Evolutionary conservation across 2,888 invertebrate species (phyloP).

Genomic region (Plagodis dolabraria): DNA sequence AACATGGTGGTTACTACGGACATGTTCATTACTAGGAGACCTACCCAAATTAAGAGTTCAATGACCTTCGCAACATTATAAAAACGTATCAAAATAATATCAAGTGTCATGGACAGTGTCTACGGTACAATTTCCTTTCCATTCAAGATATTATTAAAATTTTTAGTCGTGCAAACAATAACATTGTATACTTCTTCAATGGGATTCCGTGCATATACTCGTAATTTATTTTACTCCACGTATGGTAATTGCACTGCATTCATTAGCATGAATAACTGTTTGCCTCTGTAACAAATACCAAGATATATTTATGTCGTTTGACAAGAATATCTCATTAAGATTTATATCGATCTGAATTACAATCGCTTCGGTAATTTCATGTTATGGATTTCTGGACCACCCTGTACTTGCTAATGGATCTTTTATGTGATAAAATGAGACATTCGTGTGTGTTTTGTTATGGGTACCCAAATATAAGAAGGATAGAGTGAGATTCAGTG

Average conservation of each 20-base stretch:
- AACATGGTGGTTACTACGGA: too few relatives aligned
- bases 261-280: slow-evolving; percentile 22
- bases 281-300: slow-evolving; percentile 5
- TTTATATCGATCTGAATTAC: slow-evolving; percentile 16
- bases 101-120: not conserved
- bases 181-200: slow-evolving; percentile 18
- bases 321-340: slow-evolving; percentile 15
- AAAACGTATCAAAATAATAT: too few relatives aligned
- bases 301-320: slow-evolving; percentile 10
- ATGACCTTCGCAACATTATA: too few relatives aligned
- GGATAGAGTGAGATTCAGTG: too few relatives aligned
- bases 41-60: too few relatives aligned
- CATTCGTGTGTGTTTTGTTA: too few relatives aligned
- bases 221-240: slow-evolving; percentile 11
- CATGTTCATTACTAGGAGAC: too few relatives aligned
- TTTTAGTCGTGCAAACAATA: slow-evolving; percentile 9
- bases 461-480: too few relatives aligned
- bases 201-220: slow-evolving; percentile 10
- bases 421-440: not conserved
- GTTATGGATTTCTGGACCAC: slow-evolving; percentile 41
- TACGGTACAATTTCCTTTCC: slow-evolving; percentile 15
- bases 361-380: slow-evolving; percentile 4
- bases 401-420: slow-evolving; percentile 36
- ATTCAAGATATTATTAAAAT: slow-evolving; percentile 1
- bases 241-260: slow-evolving; percentile 15